These are phyloP conservation scores for Melanotaenia maccullochi DNA, from an alignment of 2,797 vertebrate genomes.

Conservation along the genomic window DNA sequence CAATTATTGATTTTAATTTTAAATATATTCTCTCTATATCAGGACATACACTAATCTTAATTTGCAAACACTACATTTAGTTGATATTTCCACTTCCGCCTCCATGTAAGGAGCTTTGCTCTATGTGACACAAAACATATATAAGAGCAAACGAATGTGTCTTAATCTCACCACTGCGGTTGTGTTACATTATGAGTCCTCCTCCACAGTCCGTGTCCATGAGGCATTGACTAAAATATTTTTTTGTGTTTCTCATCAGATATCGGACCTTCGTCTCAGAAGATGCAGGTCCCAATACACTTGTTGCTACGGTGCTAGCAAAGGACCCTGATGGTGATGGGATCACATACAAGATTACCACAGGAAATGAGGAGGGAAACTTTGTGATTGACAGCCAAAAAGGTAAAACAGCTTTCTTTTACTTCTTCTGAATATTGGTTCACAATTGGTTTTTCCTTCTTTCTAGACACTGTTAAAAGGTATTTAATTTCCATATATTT, in stretches of 20 bases:
- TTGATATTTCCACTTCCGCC: too few relatives aligned
- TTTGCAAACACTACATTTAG: too few relatives aligned
- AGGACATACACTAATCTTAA: too few relatives aligned
- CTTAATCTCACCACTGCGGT: not conserved
- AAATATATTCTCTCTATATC: too few relatives aligned
- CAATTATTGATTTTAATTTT: too few relatives aligned
- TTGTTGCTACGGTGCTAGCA: slow-evolving; percentile 89
- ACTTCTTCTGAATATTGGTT: not conserved
- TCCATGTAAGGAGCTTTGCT: too few relatives aligned
- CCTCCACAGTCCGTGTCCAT: too few relatives aligned
- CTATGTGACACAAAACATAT: too few relatives aligned
- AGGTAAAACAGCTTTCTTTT: slow-evolving; percentile 67
- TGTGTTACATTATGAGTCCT: not conserved
- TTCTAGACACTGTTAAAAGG: too few relatives aligned
- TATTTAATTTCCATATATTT: too few relatives aligned
- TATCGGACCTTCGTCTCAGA: slow-evolving; percentile 92
- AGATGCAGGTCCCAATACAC: slow-evolving; percentile 90
- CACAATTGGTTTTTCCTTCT: not conserved
- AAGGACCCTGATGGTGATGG: slow-evolving; percentile 91
- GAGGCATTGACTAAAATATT: slow-evolving; percentile 17
- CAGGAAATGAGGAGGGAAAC: slow-evolving; percentile 89
- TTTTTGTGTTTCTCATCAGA: slow-evolving; percentile 71
- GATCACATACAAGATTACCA: slow-evolving; percentile 86
- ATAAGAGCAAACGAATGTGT: too few relatives aligned
- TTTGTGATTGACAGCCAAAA: slow-evolving; percentile 91